These are phyloP conservation scores for Cancer borealis DNA, from an alignment of 2,888 invertebrate species.

Conservation along the genomic window DNA sequence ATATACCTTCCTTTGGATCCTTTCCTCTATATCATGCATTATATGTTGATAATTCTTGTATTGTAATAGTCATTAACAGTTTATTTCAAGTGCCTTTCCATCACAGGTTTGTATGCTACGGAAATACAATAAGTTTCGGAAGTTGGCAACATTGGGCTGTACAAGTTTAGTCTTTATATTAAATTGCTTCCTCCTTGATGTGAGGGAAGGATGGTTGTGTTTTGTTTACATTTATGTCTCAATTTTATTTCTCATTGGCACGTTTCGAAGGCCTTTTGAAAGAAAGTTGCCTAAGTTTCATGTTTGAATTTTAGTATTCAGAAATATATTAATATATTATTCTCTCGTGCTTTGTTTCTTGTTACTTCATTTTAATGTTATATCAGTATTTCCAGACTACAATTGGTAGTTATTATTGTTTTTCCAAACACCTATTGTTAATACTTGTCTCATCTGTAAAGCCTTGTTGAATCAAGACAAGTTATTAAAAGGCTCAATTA, in stretches of 20 bases:
- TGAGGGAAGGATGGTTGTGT: slow-evolving; percentile 67
- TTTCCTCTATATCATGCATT: neutral
- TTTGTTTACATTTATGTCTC: slow-evolving; percentile 55
- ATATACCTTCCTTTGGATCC: neutral
- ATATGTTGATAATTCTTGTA: neutral
- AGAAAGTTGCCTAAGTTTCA: slow-evolving; percentile 70
- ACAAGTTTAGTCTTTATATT: slow-evolving; percentile 45
- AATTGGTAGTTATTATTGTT: neutral
- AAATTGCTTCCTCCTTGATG: slow-evolving; percentile 64
- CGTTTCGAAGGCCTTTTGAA: slow-evolving; percentile 70
- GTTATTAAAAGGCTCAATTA: neutral
- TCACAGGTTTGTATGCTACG: slow-evolving; percentile 62
- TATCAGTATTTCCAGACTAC: neutral
- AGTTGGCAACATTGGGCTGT: slow-evolving; percentile 57
- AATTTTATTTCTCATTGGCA: slow-evolving; percentile 49
- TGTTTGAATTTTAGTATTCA: slow-evolving; percentile 53
- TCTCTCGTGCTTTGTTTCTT: neutral
- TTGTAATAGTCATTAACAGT: neutral
- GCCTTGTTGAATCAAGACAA: neutral
- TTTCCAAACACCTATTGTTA: neutral
- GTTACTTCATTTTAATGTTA: neutral
- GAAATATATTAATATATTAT: neutral
- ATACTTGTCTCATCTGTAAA: neutral
- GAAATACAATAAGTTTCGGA: slow-evolving; percentile 68
- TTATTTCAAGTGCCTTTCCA: neutral